phyloP scores from a whole-genome alignment of 2,797 vertebrate species.

The Dallia pectoralis region DNA sequence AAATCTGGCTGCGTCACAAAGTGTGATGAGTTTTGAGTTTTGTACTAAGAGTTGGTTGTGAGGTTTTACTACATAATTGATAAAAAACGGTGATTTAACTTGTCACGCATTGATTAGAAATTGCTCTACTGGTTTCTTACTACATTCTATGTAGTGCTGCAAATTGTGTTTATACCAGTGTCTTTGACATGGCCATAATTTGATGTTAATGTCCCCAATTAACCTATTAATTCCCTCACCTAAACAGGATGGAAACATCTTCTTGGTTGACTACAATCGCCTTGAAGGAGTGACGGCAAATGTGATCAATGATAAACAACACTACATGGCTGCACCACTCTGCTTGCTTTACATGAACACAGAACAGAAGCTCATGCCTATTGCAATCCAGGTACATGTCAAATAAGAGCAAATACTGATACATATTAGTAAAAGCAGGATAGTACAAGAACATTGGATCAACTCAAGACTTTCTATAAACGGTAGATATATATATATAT shows the following conservation, averaged over 20 bases:
- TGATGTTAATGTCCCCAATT: neutral
- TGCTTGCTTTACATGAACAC: conserved; percentile 64
- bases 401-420: too few relatives aligned
- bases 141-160: neutral
- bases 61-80: too few relatives aligned
- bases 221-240: neutral
- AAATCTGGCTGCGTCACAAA: too few relatives aligned
- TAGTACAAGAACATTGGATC: too few relatives aligned
- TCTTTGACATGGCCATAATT: neutral
- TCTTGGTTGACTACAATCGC: conserved; percentile 70
- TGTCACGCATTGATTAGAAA: neutral
- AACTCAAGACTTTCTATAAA: too few relatives aligned
- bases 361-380: conserved; percentile 61
- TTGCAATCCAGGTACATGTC: conserved; percentile 74
- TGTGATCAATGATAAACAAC: conserved; percentile 56
- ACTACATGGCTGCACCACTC: conserved; percentile 67
- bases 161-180: neutral
- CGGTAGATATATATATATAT: too few relatives aligned
- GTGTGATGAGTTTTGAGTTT: too few relatives aligned
- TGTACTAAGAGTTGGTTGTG: too few relatives aligned
- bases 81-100: too few relatives aligned
- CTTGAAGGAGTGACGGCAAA: conserved; percentile 63
- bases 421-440: too few relatives aligned
- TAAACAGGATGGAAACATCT: conserved; percentile 75
- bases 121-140: neutral